Percentiles rank a stretch among this genome's conserved stretches.
Evolutionary conservation across 1,140 invertebrate genomes (phyloP).

Genomic region (Oedothorax gibbosus): DNA sequence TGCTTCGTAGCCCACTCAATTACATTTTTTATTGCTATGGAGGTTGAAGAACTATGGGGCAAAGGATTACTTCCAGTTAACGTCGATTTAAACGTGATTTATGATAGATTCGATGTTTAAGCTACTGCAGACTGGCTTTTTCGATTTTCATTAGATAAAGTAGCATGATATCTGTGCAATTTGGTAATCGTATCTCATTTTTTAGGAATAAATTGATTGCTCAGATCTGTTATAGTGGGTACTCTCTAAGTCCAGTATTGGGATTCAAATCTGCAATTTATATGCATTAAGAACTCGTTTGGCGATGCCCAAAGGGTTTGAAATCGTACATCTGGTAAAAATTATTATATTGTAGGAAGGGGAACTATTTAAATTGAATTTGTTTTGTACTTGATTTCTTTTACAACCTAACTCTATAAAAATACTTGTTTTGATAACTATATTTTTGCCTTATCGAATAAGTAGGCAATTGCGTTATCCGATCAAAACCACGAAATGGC

Average conservation of each 20-base stretch:
- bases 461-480: no score
- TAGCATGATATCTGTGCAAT: not conserved
- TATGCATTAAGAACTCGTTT: not conserved
- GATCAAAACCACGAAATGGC: no score
- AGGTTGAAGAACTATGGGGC: no score
- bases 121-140: conserved; percentile 1
- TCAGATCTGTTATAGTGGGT: not conserved
- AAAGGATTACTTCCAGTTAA: conserved; percentile 9
- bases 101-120: conserved; percentile 27
- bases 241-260: not conserved
- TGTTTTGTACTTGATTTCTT: no score
- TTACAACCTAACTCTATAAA: no score
- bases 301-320: no score
- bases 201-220: not conserved
- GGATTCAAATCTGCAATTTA: not conserved
- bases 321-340: no score
- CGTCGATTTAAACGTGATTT: conserved; percentile 36
- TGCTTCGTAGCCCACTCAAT: conserved; percentile 29
- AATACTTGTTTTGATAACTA: no score
- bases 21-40: not conserved
- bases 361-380: no score
- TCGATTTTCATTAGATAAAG: conserved; percentile 33
- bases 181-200: conserved; percentile 1
- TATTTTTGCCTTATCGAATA: no score
- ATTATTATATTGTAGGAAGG: no score